Evolutionary conservation across 2,113 vertebrate species (phyloP).

Genomic region (Centrocercus urophasianus): DNA sequence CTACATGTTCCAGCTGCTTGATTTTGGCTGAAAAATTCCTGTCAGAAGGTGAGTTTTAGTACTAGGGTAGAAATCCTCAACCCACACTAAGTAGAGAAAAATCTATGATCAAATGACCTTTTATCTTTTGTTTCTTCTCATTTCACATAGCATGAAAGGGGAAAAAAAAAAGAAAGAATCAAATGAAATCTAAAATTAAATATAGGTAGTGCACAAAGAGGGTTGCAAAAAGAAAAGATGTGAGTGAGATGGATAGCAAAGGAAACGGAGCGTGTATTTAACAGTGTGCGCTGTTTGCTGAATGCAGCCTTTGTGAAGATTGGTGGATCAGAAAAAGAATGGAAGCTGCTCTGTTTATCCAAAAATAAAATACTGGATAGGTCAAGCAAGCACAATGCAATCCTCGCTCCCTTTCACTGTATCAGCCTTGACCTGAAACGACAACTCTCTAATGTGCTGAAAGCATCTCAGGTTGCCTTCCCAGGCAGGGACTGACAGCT

Average conservation of each 20-base stretch:
- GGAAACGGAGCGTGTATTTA: conserved; percentile 30
- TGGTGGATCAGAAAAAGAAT: conserved; percentile 25
- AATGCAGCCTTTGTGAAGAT: conserved; percentile 51
- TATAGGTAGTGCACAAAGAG: neutral
- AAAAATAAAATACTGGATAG: conserved; percentile 68
- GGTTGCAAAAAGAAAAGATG: neutral
- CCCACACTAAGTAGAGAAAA: neutral
- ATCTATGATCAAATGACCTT: neutral
- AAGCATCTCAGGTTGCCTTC: conserved; percentile 21
- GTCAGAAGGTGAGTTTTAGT: neutral
- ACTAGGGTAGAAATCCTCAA: conserved; percentile 15
- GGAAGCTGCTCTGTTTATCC: conserved; percentile 50
- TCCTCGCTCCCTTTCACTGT: neutral
- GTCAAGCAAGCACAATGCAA: conserved; percentile 59
- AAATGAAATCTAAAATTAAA: conserved; percentile 17
- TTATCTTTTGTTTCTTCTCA: neutral
- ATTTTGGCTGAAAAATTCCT: neutral
- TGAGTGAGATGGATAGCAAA: neutral
- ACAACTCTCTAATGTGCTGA: conserved; percentile 14
- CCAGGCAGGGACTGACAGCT: neutral
- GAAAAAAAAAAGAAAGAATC: neutral
- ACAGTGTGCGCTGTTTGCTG: conserved; percentile 26
- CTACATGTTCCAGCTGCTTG: conserved; percentile 31
- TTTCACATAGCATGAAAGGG: neutral
- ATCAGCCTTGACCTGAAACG: conserved; percentile 51